Evolutionary conservation across 2,888 invertebrate genomes (phyloP), one percentile per base, ranked within the genome.

Genomic region (Eupithecia vulgata): DNA sequence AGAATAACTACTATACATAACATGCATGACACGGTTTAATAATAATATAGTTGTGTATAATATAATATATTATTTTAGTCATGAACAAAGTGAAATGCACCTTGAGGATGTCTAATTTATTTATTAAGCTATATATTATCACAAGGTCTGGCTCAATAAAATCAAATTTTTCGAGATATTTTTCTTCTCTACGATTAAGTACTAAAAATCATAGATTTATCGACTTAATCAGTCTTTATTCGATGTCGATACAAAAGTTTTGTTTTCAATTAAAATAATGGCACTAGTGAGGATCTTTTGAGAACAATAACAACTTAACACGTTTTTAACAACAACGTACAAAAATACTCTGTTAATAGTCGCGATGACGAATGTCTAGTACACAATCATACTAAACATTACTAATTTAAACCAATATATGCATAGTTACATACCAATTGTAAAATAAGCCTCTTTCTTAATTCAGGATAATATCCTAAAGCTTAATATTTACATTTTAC

Each of bases 141-240:
- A 68, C 59, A 68, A 59, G 17, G 15, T 59, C 40, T 68, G 45
- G 67, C 34, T 69, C 40, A 42, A 45, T 57, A 25, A 66, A 67
- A 42, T 45, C 7, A 71, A 30, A 34, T 40, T 57, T 37, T 37
- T 52, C 45, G 30, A 66, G 45, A 40, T 37, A 21, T 57, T 13
- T 57, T 57, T 45, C 1, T 57, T 57, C n/a, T 35, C 35, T 34
- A 59, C 25, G 35, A 59, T 57, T 73, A n/a, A 48, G n/a, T 57
- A 59, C 70, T 21, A 62, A 64, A 34, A 68, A 71, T 25, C 70
- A 40, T 59, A 42, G 57, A 64, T 80, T 78, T 78, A 76, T 80
- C 76, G 89, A 89, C 90, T 86, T 86, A 78, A 35, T 91, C 92
- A 92, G 93, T 92, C 92, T 92, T 91, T 81, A 84, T 88, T 92